These are phyloP conservation scores for Galerucella nymphaeae DNA, from an alignment of 2,888 invertebrate species.

Conservation along the genomic window DNA sequence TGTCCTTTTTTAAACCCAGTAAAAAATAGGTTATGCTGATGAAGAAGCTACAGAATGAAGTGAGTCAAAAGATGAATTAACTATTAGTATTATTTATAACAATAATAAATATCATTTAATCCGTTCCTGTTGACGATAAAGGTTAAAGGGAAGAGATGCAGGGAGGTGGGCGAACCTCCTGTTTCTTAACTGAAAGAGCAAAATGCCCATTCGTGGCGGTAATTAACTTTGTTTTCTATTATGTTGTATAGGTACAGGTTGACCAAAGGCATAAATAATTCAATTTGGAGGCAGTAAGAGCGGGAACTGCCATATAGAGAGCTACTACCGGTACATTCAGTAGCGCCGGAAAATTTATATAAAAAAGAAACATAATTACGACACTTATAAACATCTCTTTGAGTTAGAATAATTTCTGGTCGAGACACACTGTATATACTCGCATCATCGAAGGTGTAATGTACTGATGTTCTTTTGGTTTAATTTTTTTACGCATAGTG, in stretches of 20 bases:
- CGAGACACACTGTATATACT: background rate
- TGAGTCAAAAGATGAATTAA: too few species aligned
- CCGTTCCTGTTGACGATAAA: slow-evolving; percentile 5
- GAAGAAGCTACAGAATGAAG: too few species aligned
- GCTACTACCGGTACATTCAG: slow-evolving; percentile 14
- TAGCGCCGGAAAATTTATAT: slow-evolving; percentile 15
- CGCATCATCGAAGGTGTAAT: slow-evolving; percentile 46
- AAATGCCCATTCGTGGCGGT: slow-evolving; percentile 56
- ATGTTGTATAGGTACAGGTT: slow-evolving; percentile 63
- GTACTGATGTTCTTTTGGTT: slow-evolving; percentile 52
- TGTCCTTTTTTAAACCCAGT: too few species aligned
- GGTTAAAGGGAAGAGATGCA: slow-evolving; percentile 50
- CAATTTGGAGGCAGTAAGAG: slow-evolving; percentile 58
- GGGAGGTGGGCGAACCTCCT: slow-evolving; percentile 23
- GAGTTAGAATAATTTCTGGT: too few species aligned
- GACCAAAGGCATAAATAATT: slow-evolving; percentile 64
- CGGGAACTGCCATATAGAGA: slow-evolving; percentile 41
- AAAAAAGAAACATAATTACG: background rate
- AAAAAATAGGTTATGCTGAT: too few species aligned
- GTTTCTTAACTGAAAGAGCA: slow-evolving; percentile 60
- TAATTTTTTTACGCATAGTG: slow-evolving; percentile 55
- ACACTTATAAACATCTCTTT: background rate
- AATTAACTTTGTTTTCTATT: slow-evolving; percentile 67
- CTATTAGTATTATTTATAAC: too few species aligned
- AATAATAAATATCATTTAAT: background rate